Evolutionary conservation across 2,113 vertebrate genomes (phyloP).

Genomic region (Megaceryle torquata): DNA sequence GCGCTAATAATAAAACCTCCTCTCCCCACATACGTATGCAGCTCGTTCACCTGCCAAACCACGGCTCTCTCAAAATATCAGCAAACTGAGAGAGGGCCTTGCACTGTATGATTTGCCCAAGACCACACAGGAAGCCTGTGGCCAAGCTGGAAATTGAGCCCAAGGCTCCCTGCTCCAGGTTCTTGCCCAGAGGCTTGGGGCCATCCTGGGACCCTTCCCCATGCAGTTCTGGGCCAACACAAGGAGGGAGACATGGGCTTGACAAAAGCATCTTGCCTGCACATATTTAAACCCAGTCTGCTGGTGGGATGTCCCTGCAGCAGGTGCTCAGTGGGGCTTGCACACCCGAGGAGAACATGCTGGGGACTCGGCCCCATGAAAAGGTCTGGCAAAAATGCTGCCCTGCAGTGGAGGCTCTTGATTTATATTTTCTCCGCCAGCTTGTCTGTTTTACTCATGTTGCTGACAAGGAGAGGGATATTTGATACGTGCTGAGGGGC

Average conservation of each 20-base stretch:
- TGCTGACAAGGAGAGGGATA: conserved; percentile 67
- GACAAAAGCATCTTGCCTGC: background rate
- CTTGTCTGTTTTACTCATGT: conserved; percentile 64
- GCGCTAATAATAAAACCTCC: conserved; percentile 55
- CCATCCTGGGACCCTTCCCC: background rate
- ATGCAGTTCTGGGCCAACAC: rapidly evolving
- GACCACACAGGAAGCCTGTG: conserved; percentile 66
- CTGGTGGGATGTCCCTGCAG: background rate
- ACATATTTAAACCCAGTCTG: background rate
- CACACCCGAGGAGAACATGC: background rate
- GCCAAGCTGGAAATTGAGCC: conserved; percentile 10
- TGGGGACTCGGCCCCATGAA: background rate
- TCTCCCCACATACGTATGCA: background rate
- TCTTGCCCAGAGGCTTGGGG: rapidly evolving
- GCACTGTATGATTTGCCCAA: conserved; percentile 48
- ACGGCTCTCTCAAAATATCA: conserved; percentile 59
- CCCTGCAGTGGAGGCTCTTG: conserved; percentile 37
- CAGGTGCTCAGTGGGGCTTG: background rate
- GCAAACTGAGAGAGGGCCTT: background rate
- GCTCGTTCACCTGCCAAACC: conserved; percentile 59
- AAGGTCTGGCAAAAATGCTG: background rate
- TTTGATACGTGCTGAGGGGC: conserved; percentile 62
- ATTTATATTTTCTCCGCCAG: conserved; percentile 63
- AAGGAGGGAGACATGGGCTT: background rate
- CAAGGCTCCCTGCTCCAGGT: background rate